phyloP scores from a whole-genome alignment of 2,113 vertebrate genomes.

The Oreotrochilus melanogaster region DNA sequence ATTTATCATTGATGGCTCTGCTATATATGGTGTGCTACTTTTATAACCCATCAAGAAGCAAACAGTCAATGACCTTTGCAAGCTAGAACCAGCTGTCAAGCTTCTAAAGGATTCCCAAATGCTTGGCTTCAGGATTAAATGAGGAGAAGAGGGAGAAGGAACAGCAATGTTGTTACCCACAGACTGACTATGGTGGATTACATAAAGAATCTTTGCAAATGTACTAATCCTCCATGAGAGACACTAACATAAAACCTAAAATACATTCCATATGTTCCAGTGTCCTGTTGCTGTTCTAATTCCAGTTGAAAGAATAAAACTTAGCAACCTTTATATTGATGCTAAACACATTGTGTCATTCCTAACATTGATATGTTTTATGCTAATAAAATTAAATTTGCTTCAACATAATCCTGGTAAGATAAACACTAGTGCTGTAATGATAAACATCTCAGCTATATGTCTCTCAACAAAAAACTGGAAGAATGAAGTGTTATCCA shows the following conservation, averaged over 20 bases:
- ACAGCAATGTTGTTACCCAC: not conserved
- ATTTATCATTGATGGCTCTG: slow-evolving; percentile 54
- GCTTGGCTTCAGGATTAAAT: slow-evolving; percentile 63
- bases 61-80: slow-evolving; percentile 65
- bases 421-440: slow-evolving; percentile 78
- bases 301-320: slow-evolving; percentile 78
- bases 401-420: slow-evolving; percentile 75
- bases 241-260: slow-evolving; percentile 71
- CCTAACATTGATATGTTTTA: slow-evolving; percentile 73
- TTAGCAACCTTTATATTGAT: slow-evolving; percentile 84
- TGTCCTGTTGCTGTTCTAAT: slow-evolving; percentile 72
- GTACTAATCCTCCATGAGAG: slow-evolving; percentile 79
- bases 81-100: slow-evolving; percentile 71
- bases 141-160: not conserved
- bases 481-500: slow-evolving; percentile 69
- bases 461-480: not conserved
- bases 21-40: slow-evolving; percentile 58
- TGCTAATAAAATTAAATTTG: slow-evolving; percentile 78
- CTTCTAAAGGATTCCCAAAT: slow-evolving; percentile 61
- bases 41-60: slow-evolving; percentile 71
- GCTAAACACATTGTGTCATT: slow-evolving; percentile 83
- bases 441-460: slow-evolving; percentile 74
- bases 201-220: slow-evolving; percentile 69
- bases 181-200: not conserved
- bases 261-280: slow-evolving; percentile 81